Base-by-base conservation (phyloP, 2,113 vertebrate genomes). In the Oriolus oriolus region DNA sequence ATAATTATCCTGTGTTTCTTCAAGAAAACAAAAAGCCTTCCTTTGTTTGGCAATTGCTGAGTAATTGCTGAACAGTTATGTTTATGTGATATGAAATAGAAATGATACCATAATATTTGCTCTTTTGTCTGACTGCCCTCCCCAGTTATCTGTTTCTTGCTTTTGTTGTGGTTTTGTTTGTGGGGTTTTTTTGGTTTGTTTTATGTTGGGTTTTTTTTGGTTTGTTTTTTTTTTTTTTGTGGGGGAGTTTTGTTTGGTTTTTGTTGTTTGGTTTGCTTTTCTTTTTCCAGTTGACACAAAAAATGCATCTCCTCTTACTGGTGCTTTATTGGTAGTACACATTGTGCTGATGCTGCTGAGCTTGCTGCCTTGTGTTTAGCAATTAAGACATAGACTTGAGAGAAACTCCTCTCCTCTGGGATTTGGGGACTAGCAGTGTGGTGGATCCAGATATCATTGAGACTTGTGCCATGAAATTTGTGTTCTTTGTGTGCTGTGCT, bases 11-110 rank as follows among this genome's bases (percentile, higher is more conserved):
- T 44, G 39, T 93, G 42, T 93, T 89, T 76, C 80, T 64, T 54
- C 71, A 89, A 75, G 60, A 84, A 95, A 96, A 84, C 53, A 91
- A 45, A 93, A 96, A 96, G 50, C 68, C 54, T 84, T 78, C 56
- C 52, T 96, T 96, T 61, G 78, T 89, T 27, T 93, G 61, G 74
- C 27, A 76, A 24, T 57, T 71, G 64, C 73, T 59, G 79, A 96
- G 70, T 82, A 95, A 93, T 77, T 89, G 30, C 49, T 91, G 53
- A 96, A 69, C 20, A 50, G 22, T 65, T 91, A 26, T 53, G 49
- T 79, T 87, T 92, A 39, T 87, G 20, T 84, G 47, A 45, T 86
- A 53, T 41, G 69, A 93, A 94, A 89, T 59, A 54, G 31, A 57
- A 96, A 65, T 50, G 12, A 79, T 97, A 70, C 24, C 6, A 24